These are phyloP conservation scores for Zaprionus taronus DNA, from an alignment of 1,140 invertebrate species.

Conservation along the genomic window DNA sequence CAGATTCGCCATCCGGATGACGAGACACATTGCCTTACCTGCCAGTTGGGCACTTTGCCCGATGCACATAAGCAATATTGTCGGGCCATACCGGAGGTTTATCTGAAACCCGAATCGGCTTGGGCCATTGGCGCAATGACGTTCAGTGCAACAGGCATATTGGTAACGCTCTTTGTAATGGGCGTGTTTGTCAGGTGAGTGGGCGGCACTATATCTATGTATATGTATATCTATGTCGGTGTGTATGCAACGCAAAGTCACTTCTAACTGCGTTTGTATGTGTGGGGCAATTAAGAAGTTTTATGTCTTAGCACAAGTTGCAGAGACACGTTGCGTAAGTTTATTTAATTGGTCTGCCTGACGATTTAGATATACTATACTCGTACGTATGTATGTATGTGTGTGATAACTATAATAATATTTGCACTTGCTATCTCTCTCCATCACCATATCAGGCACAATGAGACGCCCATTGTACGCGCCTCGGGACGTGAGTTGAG, in stretches of 20 bases:
- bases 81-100: slow-evolving; percentile 92
- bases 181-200: slow-evolving; percentile 87
- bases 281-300: slow-evolving; percentile 69
- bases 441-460: slow-evolving; percentile 85
- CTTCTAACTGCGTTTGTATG: neutral
- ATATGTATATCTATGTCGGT: neutral
- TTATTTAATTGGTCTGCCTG: slow-evolving; percentile 34
- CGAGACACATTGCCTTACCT: slow-evolving; percentile 93
- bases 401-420: neutral
- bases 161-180: slow-evolving; percentile 90
- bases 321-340: neutral
- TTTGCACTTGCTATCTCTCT: slow-evolving; percentile 9
- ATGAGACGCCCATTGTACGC: slow-evolving; percentile 94
- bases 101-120: slow-evolving; percentile 91
- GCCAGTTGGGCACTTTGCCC: slow-evolving; percentile 92
- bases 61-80: slow-evolving; percentile 90
- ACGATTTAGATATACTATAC: neutral
- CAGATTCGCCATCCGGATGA: slow-evolving; percentile 91
- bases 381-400: neutral
- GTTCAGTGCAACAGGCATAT: slow-evolving; percentile 91
- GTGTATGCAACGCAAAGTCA: neutral
- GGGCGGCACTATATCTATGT: neutral
- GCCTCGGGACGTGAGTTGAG: slow-evolving; percentile 95
- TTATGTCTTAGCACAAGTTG: slow-evolving; percentile 22
- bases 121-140: slow-evolving; percentile 96